Conservation (phyloP, 2,113 vertebrate species). For the Carassius gibelio region DNA sequence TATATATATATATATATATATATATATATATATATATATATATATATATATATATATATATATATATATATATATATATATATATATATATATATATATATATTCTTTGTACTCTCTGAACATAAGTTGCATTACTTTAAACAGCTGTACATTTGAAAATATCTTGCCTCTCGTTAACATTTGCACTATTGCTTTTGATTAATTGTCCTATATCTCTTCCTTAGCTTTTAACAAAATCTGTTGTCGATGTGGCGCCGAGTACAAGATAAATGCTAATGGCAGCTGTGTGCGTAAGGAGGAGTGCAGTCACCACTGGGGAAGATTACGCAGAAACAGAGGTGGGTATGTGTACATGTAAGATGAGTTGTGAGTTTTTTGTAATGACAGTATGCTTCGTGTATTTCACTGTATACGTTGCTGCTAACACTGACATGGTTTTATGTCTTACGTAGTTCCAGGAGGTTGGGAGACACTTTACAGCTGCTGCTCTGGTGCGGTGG, state of each 20-base stretch:
- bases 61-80: too few relatives aligned
- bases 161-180: background rate
- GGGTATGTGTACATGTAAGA: background rate
- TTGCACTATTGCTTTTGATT: background rate
- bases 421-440: background rate
- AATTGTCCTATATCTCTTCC: background rate
- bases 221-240: constrained; percentile 87
- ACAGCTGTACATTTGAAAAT: background rate
- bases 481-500: constrained; percentile 88
- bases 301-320: constrained; percentile 90
- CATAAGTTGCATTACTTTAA: background rate
- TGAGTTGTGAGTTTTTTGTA: too few relatives aligned
- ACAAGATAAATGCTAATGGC: constrained; percentile 83
- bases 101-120: background rate
- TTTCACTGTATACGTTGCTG: background rate
- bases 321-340: constrained; percentile 89
- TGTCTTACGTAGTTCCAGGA: constrained; percentile 76
- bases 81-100: too few relatives aligned
- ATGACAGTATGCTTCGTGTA: background rate
- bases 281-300: constrained; percentile 90
- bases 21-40: too few relatives aligned
- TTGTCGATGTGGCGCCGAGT: constrained; percentile 90
- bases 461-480: constrained; percentile 94
- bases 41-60: background rate
- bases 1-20: too few relatives aligned